Evolutionary conservation across 2,888 invertebrate genomes (phyloP).

Genomic region (Limenitis camilla): DNA sequence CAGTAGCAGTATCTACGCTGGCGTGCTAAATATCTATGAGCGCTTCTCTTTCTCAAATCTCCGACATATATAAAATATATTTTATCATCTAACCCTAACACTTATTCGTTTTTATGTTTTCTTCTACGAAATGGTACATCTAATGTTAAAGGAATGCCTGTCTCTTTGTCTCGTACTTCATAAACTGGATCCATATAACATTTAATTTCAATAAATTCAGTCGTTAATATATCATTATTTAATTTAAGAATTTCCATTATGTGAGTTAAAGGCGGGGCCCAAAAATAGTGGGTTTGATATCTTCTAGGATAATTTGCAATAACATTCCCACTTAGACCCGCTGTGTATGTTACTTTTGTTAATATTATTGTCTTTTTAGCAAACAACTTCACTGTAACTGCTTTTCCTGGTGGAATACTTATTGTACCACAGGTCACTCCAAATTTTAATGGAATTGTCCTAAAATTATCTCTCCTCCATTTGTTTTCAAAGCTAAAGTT

Average conservation of each 20-base stretch:
- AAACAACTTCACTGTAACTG: conserved; percentile 33
- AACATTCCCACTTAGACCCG: conserved; percentile 40
- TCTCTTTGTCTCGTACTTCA: conserved; percentile 37
- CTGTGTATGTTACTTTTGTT: conserved; percentile 39
- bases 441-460: conserved; percentile 29
- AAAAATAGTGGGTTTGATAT: conserved; percentile 57
- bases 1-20: too few species aligned
- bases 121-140: conserved; percentile 7
- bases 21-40: too few species aligned
- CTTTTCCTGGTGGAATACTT: conserved; percentile 36
- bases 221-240: conserved; percentile 43
- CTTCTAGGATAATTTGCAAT: conserved; percentile 42
- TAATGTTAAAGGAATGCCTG: conserved; percentile 20
- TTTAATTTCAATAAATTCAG: conserved; percentile 42
- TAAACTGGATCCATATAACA: conserved; percentile 44
- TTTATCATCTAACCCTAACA: not conserved
- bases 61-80: not conserved
- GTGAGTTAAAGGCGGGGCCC: conserved; percentile 40
- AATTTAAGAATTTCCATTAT: conserved; percentile 49
- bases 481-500: conserved; percentile 32
- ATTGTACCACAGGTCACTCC: conserved; percentile 33
- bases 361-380: conserved; percentile 41
- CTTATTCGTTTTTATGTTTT: not conserved
- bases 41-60: too few species aligned
- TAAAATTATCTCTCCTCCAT: conserved; percentile 40